A percentile compares a stretch with the other conserved stretches of the same genome.
Conservation (phyloP, 2,797 vertebrate genomes). For the Pipistrellus pipistrellus region DNA sequence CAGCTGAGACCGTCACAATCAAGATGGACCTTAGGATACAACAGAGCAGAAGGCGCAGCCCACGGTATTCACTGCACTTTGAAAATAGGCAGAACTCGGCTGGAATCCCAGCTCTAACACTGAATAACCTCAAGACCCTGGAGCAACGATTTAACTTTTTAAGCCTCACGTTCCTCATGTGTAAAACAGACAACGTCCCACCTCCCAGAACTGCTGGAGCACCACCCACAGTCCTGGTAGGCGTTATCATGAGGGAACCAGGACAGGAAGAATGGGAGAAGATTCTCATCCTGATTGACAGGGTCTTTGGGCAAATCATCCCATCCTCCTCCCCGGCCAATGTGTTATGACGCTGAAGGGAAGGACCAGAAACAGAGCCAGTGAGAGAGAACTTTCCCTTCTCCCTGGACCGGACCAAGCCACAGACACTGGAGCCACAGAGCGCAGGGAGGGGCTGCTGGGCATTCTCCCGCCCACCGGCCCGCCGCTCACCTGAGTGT, state of each 20-base stretch:
- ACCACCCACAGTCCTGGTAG: background rate
- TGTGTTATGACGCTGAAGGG: background rate
- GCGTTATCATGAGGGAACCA: background rate
- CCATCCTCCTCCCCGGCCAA: background rate
- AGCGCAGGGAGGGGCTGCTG: background rate
- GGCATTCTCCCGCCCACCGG: too few relatives aligned
- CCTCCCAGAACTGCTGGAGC: background rate
- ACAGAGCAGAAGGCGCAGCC: background rate
- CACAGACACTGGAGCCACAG: background rate
- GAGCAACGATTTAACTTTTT: background rate
- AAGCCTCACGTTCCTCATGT: background rate
- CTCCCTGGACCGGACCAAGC: background rate
- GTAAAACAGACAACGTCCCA: background rate
- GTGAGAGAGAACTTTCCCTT: too few relatives aligned
- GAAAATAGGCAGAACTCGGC: background rate
- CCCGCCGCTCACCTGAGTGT: constrained; percentile 89
- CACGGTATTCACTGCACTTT: background rate
- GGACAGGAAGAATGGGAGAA: background rate
- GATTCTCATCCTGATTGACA: background rate
- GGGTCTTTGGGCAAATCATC: background rate
- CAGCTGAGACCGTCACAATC: background rate
- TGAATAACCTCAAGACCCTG: background rate
- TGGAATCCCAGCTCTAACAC: background rate
- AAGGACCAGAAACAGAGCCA: background rate
- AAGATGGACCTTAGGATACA: background rate